Evolutionary conservation across 2,888 invertebrate species (phyloP).

Genomic region (Arrhopalites spinosus): DNA sequence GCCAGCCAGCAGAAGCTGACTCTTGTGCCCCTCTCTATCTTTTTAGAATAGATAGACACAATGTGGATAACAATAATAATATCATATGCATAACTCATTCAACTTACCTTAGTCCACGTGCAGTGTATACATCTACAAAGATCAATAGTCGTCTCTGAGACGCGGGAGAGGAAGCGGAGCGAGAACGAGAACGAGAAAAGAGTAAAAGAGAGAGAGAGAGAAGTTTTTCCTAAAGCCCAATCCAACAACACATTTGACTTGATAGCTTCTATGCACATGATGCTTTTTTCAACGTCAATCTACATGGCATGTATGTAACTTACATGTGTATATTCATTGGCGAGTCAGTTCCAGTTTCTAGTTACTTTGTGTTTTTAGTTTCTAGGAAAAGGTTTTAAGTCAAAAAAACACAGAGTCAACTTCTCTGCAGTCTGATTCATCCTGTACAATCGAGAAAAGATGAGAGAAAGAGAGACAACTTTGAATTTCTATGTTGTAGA

Average conservation of each 20-base stretch:
- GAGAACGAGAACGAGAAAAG: slow-evolving; percentile 3
- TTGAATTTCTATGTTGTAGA: background rate
- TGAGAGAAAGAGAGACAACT: background rate
- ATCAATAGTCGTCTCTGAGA: slow-evolving; percentile 32
- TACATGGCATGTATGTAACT: background rate
- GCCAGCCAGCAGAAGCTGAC: background rate
- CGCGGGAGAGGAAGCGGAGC: slow-evolving; percentile 20
- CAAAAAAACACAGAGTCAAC: background rate
- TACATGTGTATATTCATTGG: too few relatives aligned
- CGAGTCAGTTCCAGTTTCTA: too few relatives aligned
- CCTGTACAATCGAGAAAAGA: background rate
- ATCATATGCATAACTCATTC: slow-evolving; percentile 16
- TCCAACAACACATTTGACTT: slow-evolving; percentile 2
- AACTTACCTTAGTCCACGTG: slow-evolving; percentile 23
- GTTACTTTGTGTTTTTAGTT: background rate
- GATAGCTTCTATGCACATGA: background rate
- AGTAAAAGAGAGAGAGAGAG: background rate
- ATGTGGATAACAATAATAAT: background rate
- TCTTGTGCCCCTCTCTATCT: background rate
- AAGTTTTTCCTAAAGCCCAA: background rate
- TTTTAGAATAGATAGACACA: background rate
- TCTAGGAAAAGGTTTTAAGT: background rate
- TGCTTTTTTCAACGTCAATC: background rate
- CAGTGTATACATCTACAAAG: slow-evolving; percentile 21
- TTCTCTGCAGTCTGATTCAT: too few relatives aligned